These are phyloP conservation scores for Drosophila nigromelanica DNA, from an alignment of 1,140 invertebrate genomes.

Conservation along the genomic window DNA sequence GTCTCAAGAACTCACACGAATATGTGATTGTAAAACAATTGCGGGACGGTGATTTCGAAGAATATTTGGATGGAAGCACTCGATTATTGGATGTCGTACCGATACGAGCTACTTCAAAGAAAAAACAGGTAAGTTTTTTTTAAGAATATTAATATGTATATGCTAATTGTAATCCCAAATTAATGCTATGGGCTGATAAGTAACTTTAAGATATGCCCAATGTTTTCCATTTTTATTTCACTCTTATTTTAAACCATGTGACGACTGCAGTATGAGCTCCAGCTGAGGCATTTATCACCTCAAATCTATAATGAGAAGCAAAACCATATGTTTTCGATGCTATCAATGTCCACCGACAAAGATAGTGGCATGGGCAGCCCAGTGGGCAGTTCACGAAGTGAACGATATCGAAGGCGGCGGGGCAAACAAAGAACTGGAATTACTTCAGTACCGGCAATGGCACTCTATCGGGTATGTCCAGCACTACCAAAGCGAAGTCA, in stretches of 20 bases:
- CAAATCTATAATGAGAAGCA: constrained; percentile 26
- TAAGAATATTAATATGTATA: background rate
- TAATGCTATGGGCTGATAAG: too few relatives aligned
- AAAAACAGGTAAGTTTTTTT: constrained; percentile 46
- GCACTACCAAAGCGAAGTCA: constrained; percentile 61
- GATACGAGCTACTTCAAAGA: constrained; percentile 57
- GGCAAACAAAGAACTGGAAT: constrained; percentile 53
- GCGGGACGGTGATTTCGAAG: constrained; percentile 61
- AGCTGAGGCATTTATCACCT: constrained; percentile 60
- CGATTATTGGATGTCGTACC: constrained; percentile 63
- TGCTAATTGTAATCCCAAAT: too few relatives aligned
- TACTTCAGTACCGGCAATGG: constrained; percentile 24
- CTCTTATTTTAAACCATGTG: too few relatives aligned
- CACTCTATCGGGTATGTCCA: constrained; percentile 41
- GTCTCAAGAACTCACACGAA: constrained; percentile 39
- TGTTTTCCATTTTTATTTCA: too few relatives aligned
- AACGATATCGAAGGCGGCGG: constrained; percentile 66
- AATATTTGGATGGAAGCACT: constrained; percentile 72
- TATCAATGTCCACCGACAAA: constrained; percentile 74
- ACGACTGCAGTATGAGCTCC: constrained; percentile 56
- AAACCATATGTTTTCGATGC: constrained; percentile 42
- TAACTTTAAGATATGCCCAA: too few relatives aligned
- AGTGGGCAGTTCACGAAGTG: constrained; percentile 73
- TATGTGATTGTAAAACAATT: constrained; percentile 77
- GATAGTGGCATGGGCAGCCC: constrained; percentile 83